Conservation (phyloP, 1,140 invertebrate genomes). For the Pectinophora gossypiella region DNA sequence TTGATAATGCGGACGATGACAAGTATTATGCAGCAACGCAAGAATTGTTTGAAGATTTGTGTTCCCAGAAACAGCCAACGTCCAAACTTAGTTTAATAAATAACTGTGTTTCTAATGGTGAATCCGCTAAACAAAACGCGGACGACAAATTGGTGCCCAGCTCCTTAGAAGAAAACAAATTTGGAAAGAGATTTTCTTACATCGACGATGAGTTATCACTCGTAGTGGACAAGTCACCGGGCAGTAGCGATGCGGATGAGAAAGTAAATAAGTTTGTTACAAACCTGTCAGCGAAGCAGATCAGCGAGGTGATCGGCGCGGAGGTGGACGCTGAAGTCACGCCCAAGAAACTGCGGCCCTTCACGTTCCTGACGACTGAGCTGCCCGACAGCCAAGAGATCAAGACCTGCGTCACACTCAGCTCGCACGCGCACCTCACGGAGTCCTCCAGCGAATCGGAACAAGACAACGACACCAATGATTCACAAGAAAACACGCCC, state of each 20-base stretch:
- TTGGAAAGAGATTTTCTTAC: slow-evolving; percentile 10
- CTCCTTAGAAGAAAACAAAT: slow-evolving; percentile 10
- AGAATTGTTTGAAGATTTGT: slow-evolving; percentile 54
- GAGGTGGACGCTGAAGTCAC: slow-evolving; percentile 36
- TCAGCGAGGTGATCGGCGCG: slow-evolving; percentile 26
- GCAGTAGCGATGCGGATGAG: slow-evolving; percentile 17
- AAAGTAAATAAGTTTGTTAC: slow-evolving; percentile 22
- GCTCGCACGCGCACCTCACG: slow-evolving; percentile 14
- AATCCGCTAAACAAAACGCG: neutral
- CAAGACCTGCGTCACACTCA: slow-evolving; percentile 32
- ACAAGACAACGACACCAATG: slow-evolving; percentile 28
- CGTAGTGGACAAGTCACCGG: neutral
- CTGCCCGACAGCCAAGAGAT: slow-evolving; percentile 57
- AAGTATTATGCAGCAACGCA: slow-evolving; percentile 60
- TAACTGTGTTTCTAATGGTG: neutral
- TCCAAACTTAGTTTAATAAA: neutral
- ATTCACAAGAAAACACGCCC: slow-evolving; percentile 26
- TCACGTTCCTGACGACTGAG: slow-evolving; percentile 40
- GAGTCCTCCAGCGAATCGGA: slow-evolving; percentile 48
- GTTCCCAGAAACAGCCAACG: slow-evolving; percentile 33
- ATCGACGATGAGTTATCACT: slow-evolving; percentile 5
- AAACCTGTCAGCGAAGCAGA: slow-evolving; percentile 29
- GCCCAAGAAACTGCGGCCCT: slow-evolving; percentile 38
- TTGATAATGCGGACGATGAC: slow-evolving; percentile 22
- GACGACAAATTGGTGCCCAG: neutral